Percentiles rank a stretch among this genome's conserved stretches.
These are phyloP conservation scores for Platypus cylindrus DNA, from an alignment of 2,888 invertebrate genomes.

Conservation along the genomic window DNA sequence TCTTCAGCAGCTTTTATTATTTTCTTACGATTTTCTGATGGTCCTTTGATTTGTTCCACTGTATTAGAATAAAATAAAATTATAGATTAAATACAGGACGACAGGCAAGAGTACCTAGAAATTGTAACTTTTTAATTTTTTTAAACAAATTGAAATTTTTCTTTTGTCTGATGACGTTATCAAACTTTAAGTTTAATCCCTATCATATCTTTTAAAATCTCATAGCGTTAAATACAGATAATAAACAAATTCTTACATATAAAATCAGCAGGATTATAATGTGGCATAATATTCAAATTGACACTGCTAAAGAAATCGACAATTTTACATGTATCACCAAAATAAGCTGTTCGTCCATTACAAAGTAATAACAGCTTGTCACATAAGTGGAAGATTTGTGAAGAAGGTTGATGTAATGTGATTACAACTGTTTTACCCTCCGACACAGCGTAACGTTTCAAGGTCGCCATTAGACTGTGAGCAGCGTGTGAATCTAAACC, in stretches of 20 bases:
- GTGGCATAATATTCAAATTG: constrained; percentile 57
- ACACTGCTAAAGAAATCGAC: constrained; percentile 59
- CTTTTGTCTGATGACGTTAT: not conserved
- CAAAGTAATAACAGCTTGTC: constrained; percentile 59
- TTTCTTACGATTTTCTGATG: constrained; percentile 51
- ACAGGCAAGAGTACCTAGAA: not conserved
- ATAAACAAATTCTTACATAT: constrained; percentile 45
- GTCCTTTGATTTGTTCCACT: constrained; percentile 68
- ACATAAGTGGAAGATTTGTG: constrained; percentile 74
- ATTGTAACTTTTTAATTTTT: not conserved
- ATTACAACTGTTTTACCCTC: constrained; percentile 68
- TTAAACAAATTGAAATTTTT: not conserved
- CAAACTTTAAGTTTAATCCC: not conserved
- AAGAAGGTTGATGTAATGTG: constrained; percentile 73
- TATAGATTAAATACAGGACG: not conserved
- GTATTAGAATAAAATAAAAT: constrained; percentile 1
- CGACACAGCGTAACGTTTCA: constrained; percentile 60
- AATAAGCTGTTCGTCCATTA: constrained; percentile 63
- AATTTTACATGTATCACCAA: constrained; percentile 57
- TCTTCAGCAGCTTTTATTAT: constrained; percentile 53
- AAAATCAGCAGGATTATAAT: constrained; percentile 78
- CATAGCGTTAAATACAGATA: not conserved
- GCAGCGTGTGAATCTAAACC: constrained; percentile 73
- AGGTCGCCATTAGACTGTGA: constrained; percentile 55
- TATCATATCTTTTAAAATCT: not conserved